Evolutionary conservation across 2,797 vertebrate genomes (phyloP), one percentile per base, ranked within the genome.

Genomic region (Anguilla megastoma): DNA sequence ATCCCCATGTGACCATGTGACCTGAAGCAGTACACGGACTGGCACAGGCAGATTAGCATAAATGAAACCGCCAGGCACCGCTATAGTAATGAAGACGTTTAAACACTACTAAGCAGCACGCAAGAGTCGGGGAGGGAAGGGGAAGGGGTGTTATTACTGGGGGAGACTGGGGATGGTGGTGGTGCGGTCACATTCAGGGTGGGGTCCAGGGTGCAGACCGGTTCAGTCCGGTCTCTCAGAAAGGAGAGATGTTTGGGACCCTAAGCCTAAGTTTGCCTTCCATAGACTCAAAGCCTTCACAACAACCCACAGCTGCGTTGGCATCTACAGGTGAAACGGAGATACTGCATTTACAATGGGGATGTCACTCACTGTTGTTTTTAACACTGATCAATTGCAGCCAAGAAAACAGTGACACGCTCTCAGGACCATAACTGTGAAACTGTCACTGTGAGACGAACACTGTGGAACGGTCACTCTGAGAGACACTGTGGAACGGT

Each of bases 31-130:
- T 45, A 36, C 16, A 33, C 16, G 3, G 12, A 21, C 14, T 36
- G 76, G 76, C 18, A 21, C 76, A 80, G 36, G 33, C 76, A 80
- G 36, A 18, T 80, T 80, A 80, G 76, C 45, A 36, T 36, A 80
- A 41, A 41, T 16, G 3, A 76, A 41, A 80, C 16, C 1, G 2
- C 76, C 36, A 45, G 33, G 36, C 71, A 21, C 36, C n/a, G 76
- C 16, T 45, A 45, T 5, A 21, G 36, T 18, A 80, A 14, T 21
- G 18, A 41, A 41, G 16, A 24, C 76, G n/a, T 80, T 41, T 41
- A 45, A 80, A 80, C 41, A 48, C 33, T 36, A 41, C 6, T 14
- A 45, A 33, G 74, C 45, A 41, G 7, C 27, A 14, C 3, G 27
- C 9, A 12, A 24, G 63, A 6, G 63, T 5, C 10, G n/a, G 6